phyloP scores from a whole-genome alignment of 2,888 invertebrate species.

The Synergus itoensis region DNA sequence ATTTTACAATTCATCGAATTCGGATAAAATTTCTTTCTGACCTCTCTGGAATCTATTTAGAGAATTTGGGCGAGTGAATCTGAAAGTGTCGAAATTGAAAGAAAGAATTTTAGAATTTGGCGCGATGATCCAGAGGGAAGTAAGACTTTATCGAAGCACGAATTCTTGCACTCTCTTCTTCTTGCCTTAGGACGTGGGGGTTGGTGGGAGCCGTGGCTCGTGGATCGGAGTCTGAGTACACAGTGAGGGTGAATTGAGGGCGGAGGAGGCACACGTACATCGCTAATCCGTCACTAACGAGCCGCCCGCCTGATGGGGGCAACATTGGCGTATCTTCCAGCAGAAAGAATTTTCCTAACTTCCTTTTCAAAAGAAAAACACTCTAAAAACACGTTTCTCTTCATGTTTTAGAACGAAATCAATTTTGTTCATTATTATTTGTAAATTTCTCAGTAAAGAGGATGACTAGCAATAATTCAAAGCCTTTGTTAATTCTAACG shows the following conservation, averaged over 20 bases:
- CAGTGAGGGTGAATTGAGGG: slow-evolving; percentile 66
- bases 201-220: slow-evolving; percentile 55
- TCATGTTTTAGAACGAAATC: neutral
- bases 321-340: slow-evolving; percentile 62
- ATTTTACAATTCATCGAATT: no score
- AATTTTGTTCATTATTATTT: neutral
- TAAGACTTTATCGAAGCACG: slow-evolving; percentile 44
- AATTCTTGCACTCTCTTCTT: slow-evolving; percentile 61
- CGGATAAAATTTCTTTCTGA: neutral
- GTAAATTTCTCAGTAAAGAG: neutral
- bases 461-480: neutral
- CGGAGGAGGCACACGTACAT: slow-evolving; percentile 77
- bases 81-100: slow-evolving; percentile 24
- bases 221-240: slow-evolving; percentile 67
- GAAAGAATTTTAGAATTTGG: slow-evolving; percentile 12
- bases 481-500: neutral
- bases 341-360: slow-evolving; percentile 33
- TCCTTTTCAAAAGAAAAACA: slow-evolving; percentile 1
- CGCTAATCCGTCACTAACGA: slow-evolving; percentile 81
- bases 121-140: neutral
- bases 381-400: neutral
- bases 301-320: slow-evolving; percentile 74
- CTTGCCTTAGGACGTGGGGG: slow-evolving; percentile 57
- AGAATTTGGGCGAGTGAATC: neutral
- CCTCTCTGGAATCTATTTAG: neutral